Base-by-base conservation (phyloP, 2,888 invertebrate species). In the Apocheima hispidaria region DNA sequence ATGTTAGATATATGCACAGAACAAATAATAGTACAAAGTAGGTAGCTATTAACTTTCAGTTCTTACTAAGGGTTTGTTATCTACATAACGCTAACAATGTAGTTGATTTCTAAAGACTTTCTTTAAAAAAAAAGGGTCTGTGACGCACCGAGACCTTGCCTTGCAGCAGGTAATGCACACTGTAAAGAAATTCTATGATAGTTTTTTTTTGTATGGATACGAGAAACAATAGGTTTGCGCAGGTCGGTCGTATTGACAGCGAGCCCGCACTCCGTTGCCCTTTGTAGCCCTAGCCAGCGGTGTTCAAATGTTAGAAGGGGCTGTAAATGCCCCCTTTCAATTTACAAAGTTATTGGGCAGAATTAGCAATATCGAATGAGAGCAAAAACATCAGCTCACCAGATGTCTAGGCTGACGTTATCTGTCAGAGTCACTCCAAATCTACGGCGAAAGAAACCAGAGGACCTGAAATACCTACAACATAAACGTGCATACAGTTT, bases 181-280 rank as follows among this genome's bases (percentile, higher is more conserved):
- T 77, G 72, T 79, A 64, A 63, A 69, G 52, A 55, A 70, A 71
- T 76, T 61, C 55, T 63, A 59, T 54, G 65, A 72, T 76, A 57
- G 38, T 7, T 48, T 9, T 72, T 79, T 76, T 79, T 79, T 76
- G 62, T 73, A 66, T 59, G 59, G 50, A 65, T 64, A 56, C 57
- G 60, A 62, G 75, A 78, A 78, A 83, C 82, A 83, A 86, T 76
- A 67, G 75, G 59, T 74, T 76, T 72, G 75, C 73, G 76, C 74
- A 76, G 78, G 79, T 75, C 76, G 69, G 72, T 51, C 64, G 70
- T 77, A 74, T 70, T 70, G 77, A 73, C 74, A 70, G 59, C 68
- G 56, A 55, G 64, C 67, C 60, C 67, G 73, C 69, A 70, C 75
- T 73, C 72, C 62, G 63, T 63, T 63, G 63, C 71, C 72, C 71